Base-by-base conservation (phyloP, 2,888 invertebrate species). In the Acrobasis repandana region DNA sequence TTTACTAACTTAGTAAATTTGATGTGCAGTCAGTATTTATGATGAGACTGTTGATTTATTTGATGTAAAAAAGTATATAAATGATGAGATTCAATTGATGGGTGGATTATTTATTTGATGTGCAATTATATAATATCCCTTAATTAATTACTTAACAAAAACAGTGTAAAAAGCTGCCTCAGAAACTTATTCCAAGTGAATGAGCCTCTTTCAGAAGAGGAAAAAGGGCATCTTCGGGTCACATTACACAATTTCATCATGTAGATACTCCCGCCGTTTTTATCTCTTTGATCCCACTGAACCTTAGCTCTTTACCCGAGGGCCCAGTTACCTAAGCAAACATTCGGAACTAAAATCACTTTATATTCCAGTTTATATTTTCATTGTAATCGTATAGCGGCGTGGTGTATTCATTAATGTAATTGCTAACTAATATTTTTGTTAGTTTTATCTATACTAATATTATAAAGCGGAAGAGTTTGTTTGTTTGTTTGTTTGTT, bases 161-260 rank as follows among this genome's bases (percentile, higher is more conserved):
- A 66, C 68, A 65, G 68, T 69, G 69, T 69, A 65, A 74, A 77
- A 72, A 70, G 70, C 66, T 68, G 71, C 65, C 70, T 66, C 61
- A 72, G 65, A 74, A 77, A 75, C 65, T 71, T 74, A 74, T 77
- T 74, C 65, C 75, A 73, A 68, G 68, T 74, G 69, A 74, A 65
- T 67, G 76, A 71, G 66, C 73, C 70, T 75, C 76, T 75, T 73
- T 76, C 20, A 1, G 20, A 15, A 47, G 63, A 58, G 66, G 57
- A 63, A 63, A 75, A 77, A 77, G 73, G 74, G 67, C 68, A 66
- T 62, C 62, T 54, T 61, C 63, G 67, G 71, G 63, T 73, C 70
- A 66, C 67, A 68, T 73, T 72, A 72, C 66, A 69, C 65, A 66
- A 50, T 64, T 66, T 68, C 65, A 64, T 66, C 71, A 65, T 69